Evolutionary conservation across 2,888 invertebrate species (phyloP), one percentile per base, ranked within the genome.

Genomic region (Mellilla xanthometata): DNA sequence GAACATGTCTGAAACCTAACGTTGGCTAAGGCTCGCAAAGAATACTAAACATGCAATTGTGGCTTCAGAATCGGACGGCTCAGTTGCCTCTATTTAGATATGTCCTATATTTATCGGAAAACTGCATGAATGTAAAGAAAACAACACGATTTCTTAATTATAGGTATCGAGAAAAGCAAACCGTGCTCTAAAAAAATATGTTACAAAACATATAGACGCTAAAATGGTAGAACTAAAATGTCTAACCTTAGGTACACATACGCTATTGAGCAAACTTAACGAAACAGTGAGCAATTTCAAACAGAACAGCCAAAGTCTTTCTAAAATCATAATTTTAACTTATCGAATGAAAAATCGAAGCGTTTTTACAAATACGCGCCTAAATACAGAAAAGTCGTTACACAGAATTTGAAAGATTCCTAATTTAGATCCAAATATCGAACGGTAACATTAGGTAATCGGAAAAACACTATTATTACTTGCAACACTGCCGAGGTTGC

Each of bases 191-290:
- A 79, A 73, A n/a, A 73, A 74, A 61, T 77, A 81, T 78, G 73
- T 68, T 84, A 84, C 82, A 86, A 68, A 71, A 72, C 60, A 43
- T 31, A 39, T 35, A 23, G 35, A 69, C 72, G 72, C 68, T 67
- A 60, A 59, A 60, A 59, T 60, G 67, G 62, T 71, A 72, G 72
- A 77, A 76, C 74, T 76, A 83, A 68, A 74, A 52, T 63, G 70
- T 69, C 50, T 79, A 79, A 81, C 74, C 68, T 77, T 76, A 72
- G 68, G 64, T 73, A 74, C 70, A 77, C 70, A 78, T 79, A 82
- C 72, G 68, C 77, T 84, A 80, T 87, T 88, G 88, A 88, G 88
- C 88, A 88, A 86, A 87, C 82, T 84, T 88, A 88, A 87, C 85
- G 75, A 79, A 86, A 82, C 75, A 72, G 69, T 88, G 88, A 88